Evolutionary conservation across 2,113 vertebrate species (phyloP).

Genomic region (Ahaetulla prasina): DNA sequence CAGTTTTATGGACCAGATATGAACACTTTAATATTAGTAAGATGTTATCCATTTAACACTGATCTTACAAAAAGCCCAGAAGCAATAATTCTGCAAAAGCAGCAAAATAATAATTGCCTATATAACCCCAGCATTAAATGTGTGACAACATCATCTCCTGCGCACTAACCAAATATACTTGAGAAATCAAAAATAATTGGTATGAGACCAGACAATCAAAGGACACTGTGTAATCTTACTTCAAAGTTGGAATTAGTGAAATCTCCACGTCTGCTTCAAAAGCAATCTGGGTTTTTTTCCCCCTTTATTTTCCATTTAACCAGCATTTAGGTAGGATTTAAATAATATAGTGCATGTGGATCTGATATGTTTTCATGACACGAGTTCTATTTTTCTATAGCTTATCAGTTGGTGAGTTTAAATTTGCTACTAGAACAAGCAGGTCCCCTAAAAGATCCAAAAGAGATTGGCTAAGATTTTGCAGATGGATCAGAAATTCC

Average conservation of each 20-base stretch:
- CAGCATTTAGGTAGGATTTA: background rate
- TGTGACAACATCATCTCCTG: conserved; percentile 35
- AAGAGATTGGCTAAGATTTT: background rate
- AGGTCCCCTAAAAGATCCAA: background rate
- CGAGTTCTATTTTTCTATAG: background rate
- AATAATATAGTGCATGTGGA: background rate
- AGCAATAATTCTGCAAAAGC: conserved; percentile 17
- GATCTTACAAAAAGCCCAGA: background rate
- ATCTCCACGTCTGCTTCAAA: background rate
- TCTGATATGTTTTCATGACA: background rate
- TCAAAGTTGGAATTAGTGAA: conserved; percentile 7
- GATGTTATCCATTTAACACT: background rate
- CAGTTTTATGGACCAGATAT: background rate
- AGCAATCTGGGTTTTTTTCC: background rate
- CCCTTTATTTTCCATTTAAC: background rate
- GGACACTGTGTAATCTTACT: conserved; percentile 31
- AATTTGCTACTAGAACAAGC: background rate
- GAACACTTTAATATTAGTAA: background rate
- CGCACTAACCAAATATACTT: conserved; percentile 24
- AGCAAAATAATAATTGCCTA: conserved; percentile 3
- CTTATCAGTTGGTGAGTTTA: background rate
- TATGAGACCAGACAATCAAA: conserved; percentile 28
- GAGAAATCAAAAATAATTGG: conserved; percentile 30
- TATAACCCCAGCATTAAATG: conserved; percentile 42
- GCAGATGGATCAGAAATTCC: background rate